Evolutionary conservation across 2,888 invertebrate species (phyloP).

Genomic region (Zootermopsis nevadensis): DNA sequence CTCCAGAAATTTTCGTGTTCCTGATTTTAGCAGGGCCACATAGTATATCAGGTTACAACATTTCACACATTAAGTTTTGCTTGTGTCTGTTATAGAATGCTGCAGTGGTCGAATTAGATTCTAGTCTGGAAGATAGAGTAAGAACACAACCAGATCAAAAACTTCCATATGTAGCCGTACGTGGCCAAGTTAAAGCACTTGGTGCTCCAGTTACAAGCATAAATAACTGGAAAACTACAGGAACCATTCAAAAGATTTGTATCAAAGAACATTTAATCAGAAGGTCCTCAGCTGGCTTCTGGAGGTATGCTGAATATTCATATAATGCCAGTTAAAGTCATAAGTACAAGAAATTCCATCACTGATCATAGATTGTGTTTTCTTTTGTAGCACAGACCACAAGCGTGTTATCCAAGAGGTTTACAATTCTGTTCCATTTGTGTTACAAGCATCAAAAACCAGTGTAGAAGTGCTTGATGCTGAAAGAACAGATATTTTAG

Average conservation of each 20-base stretch:
- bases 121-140: conserved; percentile 72
- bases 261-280: conserved; percentile 86
- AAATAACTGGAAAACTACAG: conserved; percentile 77
- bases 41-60: no score
- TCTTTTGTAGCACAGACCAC: conserved; percentile 72
- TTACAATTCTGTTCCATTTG: conserved; percentile 84
- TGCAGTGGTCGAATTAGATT: conserved; percentile 75
- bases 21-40: no score
- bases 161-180: conserved; percentile 79
- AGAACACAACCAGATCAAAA: conserved; percentile 72
- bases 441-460: conserved; percentile 70
- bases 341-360: no score
- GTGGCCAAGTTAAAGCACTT: conserved; percentile 80
- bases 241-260: conserved; percentile 83
- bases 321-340: no score
- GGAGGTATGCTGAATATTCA: conserved; percentile 64
- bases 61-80: neutral
- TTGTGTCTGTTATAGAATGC: conserved; percentile 68
- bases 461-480: conserved; percentile 82
- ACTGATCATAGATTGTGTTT: neutral
- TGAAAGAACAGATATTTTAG: conserved; percentile 77
- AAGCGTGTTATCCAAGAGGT: conserved; percentile 82
- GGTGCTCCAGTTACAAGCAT: conserved; percentile 80
- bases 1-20: no score
- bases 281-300: conserved; percentile 86